Conservation (phyloP, 1,140 invertebrate genomes). For the Drepana arcuata region DNA sequence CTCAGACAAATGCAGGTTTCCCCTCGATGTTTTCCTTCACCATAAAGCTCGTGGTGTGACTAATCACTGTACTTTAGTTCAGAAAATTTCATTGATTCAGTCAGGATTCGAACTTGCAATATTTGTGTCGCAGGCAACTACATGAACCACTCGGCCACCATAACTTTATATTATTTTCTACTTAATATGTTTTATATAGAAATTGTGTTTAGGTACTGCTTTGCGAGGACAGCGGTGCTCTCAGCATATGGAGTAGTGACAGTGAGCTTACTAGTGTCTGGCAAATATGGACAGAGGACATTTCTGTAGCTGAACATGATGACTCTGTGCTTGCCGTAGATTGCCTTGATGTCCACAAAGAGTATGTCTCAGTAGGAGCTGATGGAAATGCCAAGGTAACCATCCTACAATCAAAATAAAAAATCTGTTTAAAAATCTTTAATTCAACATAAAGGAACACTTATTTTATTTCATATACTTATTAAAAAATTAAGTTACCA, state of each 20-base stretch:
- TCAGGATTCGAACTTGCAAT: background rate
- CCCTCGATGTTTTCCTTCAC: too few species aligned
- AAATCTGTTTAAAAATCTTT: too few species aligned
- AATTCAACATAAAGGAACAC: too few species aligned
- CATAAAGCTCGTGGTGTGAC: background rate
- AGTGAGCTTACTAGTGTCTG: conserved; percentile 22
- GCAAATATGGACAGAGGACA: conserved; percentile 44
- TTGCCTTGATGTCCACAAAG: conserved; percentile 33
- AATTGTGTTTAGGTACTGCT: conserved; percentile 39
- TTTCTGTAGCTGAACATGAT: conserved; percentile 55
- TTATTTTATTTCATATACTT: too few species aligned
- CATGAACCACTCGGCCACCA: too few species aligned
- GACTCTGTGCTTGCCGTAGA: conserved; percentile 43
- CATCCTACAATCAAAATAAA: background rate
- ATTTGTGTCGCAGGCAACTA: too few species aligned
- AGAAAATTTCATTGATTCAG: background rate
- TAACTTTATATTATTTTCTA: background rate
- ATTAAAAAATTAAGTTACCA: too few species aligned
- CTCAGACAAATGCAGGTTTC: too few species aligned
- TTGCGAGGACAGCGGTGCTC: conserved; percentile 56
- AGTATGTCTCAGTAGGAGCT: conserved; percentile 51
- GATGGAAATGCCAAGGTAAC: conserved; percentile 64
- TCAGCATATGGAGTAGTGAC: conserved; percentile 49
- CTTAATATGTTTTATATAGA: background rate
- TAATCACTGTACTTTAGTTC: background rate